These are phyloP conservation scores for Platyrinchus mystaceus DNA, from an alignment of 2,797 vertebrate genomes.

Conservation along the genomic window DNA sequence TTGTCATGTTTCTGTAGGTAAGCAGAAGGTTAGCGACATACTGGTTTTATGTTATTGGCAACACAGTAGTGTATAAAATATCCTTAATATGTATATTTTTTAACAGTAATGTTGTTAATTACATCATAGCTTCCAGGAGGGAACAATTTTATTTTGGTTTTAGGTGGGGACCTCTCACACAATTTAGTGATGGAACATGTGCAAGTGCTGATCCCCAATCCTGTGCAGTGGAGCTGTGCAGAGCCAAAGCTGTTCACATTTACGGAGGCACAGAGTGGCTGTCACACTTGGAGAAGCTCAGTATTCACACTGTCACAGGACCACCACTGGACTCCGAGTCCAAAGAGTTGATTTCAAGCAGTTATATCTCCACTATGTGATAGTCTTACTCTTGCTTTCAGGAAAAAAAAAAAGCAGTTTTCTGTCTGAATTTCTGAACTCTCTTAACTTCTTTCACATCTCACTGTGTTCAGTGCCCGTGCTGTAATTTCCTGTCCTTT, in stretches of 20 bases:
- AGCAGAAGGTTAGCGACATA: neutral
- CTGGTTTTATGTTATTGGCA: neutral
- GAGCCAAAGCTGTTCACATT: neutral
- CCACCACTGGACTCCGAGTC: neutral
- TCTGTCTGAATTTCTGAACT: slow-evolving; percentile 13
- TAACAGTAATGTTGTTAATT: neutral
- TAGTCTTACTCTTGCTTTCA: neutral
- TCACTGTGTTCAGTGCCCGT: neutral
- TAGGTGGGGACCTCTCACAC: neutral
- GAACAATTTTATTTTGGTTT: neutral
- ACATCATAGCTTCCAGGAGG: neutral
- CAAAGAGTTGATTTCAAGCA: neutral
- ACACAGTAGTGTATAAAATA: neutral
- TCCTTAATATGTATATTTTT: neutral
- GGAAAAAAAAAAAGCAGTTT: neutral
- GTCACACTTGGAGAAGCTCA: neutral
- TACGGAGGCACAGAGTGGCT: neutral
- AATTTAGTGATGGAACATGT: neutral
- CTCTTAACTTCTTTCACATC: neutral
- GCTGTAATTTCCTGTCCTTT: slow-evolving; percentile 19
- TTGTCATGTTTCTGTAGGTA: neutral
- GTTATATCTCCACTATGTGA: neutral
- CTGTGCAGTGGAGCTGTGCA: neutral
- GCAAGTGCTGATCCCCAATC: neutral
- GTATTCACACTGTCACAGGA: neutral